Base-by-base conservation (phyloP, 1,140 invertebrate species). In the Psilanteris sp. region DNA sequence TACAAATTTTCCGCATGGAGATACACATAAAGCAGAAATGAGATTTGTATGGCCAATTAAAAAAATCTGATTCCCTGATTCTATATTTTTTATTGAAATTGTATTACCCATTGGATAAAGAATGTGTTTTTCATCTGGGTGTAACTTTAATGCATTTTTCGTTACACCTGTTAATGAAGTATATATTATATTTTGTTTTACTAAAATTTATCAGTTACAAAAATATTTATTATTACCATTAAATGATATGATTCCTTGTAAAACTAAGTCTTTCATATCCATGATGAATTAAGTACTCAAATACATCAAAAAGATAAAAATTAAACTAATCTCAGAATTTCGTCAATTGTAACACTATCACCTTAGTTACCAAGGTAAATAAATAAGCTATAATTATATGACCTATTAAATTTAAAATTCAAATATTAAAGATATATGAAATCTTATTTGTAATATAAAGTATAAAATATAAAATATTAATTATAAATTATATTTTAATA, bases 91-190 rank as follows among this genome's bases (percentile, higher is more conserved):
- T 22, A 97, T 92, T 8, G 93, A 92, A 4, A 97, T 91, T 82
- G 96, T 96, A 76, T 93, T 94, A 0, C 96, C 96, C 81, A 96
- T 90, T 0, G 95, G 91, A 87, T 96, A 97, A 1, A 97, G 89
- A 1, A 96, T 88, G 78, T 96, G 91, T 20, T 92, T 87, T 14
- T 92, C 89, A 83, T 95, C 91, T 0, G 94, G 94, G 87, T 97
- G 96, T 22, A 95, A 86, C 66, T 92, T 91, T 2, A 97, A 87
- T 1, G 93, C 94, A 68, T 91, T 91, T 48, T 90, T 90, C 11
- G 91, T 93, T 50, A 90, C 1, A 24, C 54, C 55, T 73, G 11
- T 22, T 0, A 32, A 26, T 29, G 43, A 61, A 15, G 20, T 57
- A 68, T 78, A 77, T 20, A 46, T 26, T 5, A 5, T 26, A 26